A percentile compares a stretch with the other conserved stretches of the same genome.
Conservation (phyloP, 2,888 invertebrate genomes). For the Microplitis deprimator region DNA sequence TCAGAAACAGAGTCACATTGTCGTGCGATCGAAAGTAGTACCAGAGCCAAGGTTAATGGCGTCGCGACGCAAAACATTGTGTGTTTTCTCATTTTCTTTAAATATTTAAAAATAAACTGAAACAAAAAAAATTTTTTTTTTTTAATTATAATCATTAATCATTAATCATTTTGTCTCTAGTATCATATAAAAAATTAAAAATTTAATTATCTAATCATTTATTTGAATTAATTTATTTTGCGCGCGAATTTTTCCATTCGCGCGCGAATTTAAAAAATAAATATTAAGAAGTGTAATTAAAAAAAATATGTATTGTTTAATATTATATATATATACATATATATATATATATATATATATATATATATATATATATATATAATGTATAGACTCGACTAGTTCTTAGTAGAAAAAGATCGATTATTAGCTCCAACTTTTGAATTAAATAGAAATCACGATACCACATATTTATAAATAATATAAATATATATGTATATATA, state of each 20-base stretch:
- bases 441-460: background rate
- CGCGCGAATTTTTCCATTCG: no score
- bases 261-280: no score
- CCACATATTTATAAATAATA: no score
- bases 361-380: no score
- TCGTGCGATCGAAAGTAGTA: slow-evolving; percentile 53
- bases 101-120: slow-evolving; percentile 34
- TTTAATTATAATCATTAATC: background rate
- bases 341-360: no score
- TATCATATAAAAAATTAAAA: no score
- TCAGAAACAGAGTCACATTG: slow-evolving; percentile 61
- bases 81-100: slow-evolving; percentile 18
- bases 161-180: background rate
- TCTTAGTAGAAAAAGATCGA: background rate
- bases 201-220: no score
- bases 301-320: no score
- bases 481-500: background rate
- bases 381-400: background rate
- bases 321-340: no score
- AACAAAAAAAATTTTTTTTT: slow-evolving; percentile 1
- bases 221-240: no score
- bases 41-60: slow-evolving; percentile 57
- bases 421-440: background rate
- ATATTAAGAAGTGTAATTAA: no score
- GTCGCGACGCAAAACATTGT: slow-evolving; percentile 46